Conservation (phyloP, 2,797 vertebrate genomes). For the Triplophysa bombifrons region DNA sequence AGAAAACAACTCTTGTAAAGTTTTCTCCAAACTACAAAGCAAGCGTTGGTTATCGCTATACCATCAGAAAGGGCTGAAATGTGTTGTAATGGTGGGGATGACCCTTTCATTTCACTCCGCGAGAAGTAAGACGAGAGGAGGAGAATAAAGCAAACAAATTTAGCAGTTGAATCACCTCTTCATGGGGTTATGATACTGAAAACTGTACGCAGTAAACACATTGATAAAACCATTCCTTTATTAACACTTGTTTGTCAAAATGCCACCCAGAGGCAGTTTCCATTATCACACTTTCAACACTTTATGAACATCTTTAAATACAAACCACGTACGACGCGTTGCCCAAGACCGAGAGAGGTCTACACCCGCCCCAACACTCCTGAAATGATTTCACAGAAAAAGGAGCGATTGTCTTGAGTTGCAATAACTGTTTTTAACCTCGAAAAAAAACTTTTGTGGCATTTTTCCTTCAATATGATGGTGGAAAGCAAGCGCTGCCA, state of each 20-base stretch:
- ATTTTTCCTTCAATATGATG: slow-evolving; percentile 28
- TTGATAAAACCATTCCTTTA: slow-evolving; percentile 79
- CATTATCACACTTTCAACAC: slow-evolving; percentile 75
- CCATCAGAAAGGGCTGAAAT: background rate
- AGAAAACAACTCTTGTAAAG: background rate
- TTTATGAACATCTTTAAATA: slow-evolving; percentile 79
- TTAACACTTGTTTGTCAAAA: slow-evolving; percentile 78
- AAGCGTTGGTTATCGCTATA: background rate
- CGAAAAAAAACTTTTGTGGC: background rate
- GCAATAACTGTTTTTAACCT: slow-evolving; percentile 5
- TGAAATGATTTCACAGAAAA: slow-evolving; percentile 10
- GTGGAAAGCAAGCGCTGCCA: background rate
- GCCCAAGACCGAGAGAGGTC: slow-evolving; percentile 36
- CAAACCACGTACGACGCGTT: slow-evolving; percentile 56
- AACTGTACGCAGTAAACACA: slow-evolving; percentile 69
- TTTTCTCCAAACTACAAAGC: background rate
- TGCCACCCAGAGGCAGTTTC: slow-evolving; percentile 70
- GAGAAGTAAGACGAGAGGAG: background rate
- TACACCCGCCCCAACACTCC: slow-evolving; percentile 20
- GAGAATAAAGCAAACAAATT: slow-evolving; percentile 29
- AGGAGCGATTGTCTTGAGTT: slow-evolving; percentile 19
- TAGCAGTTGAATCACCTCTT: slow-evolving; percentile 32
- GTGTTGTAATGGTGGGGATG: background rate
- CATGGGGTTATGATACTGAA: slow-evolving; percentile 19
- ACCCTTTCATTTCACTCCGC: slow-evolving; percentile 6